Percentiles rank a stretch among this genome's conserved stretches.
Evolutionary conservation across 1,140 invertebrate species (phyloP).

Genomic region (Brachionus plicatilis): DNA sequence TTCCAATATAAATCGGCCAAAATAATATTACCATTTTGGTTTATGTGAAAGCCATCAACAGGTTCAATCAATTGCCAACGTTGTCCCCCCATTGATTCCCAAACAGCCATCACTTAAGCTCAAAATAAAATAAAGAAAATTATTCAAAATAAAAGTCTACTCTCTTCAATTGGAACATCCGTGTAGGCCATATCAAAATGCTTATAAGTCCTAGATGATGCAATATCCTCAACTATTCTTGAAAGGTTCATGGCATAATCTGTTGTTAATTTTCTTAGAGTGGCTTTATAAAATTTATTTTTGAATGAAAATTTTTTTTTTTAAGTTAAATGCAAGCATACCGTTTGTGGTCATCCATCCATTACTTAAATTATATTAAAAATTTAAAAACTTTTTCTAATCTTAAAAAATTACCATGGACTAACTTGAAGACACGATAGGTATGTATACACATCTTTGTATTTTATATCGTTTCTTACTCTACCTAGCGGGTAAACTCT

Average conservation of each 20-base stretch:
- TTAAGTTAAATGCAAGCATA: conserved; percentile 45
- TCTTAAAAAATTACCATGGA: neutral
- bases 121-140: neutral
- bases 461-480: conserved; percentile 54
- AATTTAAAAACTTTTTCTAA: neutral
- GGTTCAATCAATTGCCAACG: conserved; percentile 57
- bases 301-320: conserved; percentile 41
- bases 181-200: conserved; percentile 55
- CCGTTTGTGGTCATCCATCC: conserved; percentile 58
- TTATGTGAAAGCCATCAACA: conserved; percentile 59
- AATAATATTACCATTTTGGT: conserved; percentile 46
- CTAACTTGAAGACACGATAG: conserved; percentile 57
- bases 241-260: conserved; percentile 52
- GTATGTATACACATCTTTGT: conserved; percentile 57
- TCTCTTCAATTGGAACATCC: conserved; percentile 53
- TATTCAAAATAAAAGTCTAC: conserved; percentile 42
- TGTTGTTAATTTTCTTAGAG: conserved; percentile 17
- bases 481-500: conserved; percentile 57
- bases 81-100: conserved; percentile 50
- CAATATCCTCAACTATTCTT: conserved; percentile 50
- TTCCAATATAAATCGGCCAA: conserved; percentile 53
- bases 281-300: neutral
- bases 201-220: conserved; percentile 46
- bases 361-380: conserved; percentile 5
- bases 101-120: conserved; percentile 50